Percentiles rank a stretch among this genome's conserved stretches.
phyloP scores from a whole-genome alignment of 1,140 invertebrate species.

The Bombus picipes region DNA sequence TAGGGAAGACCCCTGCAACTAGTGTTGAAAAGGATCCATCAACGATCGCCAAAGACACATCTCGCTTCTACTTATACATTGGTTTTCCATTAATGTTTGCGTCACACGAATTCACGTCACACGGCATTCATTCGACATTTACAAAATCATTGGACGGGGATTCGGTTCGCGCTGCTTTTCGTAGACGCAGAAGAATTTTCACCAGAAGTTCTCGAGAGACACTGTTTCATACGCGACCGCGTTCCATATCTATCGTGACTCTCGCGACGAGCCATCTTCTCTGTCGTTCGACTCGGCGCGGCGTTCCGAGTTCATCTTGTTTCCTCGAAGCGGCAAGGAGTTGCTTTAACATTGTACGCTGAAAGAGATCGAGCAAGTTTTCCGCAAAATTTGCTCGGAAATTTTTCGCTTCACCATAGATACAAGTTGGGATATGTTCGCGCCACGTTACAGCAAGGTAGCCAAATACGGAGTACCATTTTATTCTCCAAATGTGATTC shows the following conservation, averaged over 20 bases:
- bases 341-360: too few species aligned
- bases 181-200: not conserved
- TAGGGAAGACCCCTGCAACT: constrained; percentile 49
- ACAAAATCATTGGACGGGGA: constrained; percentile 1
- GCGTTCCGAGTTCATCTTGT: not conserved
- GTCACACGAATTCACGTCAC: constrained; percentile 47
- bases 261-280: constrained; percentile 16
- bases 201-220: not conserved
- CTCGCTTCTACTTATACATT: constrained; percentile 45
- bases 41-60: constrained; percentile 53
- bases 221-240: not conserved
- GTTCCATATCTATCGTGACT: not conserved
- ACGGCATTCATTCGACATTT: constrained; percentile 43
- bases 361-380: too few species aligned
- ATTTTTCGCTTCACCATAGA: not conserved
- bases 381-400: not conserved
- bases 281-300: not conserved
- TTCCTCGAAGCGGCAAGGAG: not conserved
- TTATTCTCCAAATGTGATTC: too few species aligned
- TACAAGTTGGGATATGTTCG: not conserved
- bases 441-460: too few species aligned
- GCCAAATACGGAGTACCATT: too few species aligned
- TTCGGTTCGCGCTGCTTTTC: not conserved
- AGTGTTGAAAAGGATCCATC: constrained; percentile 51
- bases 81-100: constrained; percentile 46